Conservation (phyloP, 2,113 vertebrate genomes). For the Poicephalus gulielmi region DNA sequence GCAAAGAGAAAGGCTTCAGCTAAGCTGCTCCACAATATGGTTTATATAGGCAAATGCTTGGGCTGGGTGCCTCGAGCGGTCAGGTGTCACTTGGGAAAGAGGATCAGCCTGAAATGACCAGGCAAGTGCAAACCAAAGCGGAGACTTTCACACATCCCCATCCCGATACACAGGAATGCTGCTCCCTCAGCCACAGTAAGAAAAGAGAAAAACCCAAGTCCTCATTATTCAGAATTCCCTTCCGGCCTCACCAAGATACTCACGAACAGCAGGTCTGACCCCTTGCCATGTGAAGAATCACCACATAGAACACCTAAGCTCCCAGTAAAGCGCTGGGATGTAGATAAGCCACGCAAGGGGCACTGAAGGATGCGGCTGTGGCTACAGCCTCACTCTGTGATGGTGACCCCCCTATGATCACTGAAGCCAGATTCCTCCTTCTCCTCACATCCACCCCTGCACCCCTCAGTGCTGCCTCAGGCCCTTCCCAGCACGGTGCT, state of each 20-base stretch:
- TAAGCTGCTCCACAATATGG: background rate
- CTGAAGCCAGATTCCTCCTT: background rate
- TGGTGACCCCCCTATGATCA: accelerated
- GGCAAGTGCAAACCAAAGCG: background rate
- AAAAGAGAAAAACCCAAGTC: too few species aligned
- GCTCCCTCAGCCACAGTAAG: accelerated
- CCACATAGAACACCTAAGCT: accelerated
- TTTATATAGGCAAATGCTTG: background rate
- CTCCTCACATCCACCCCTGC: background rate
- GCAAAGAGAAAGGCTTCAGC: background rate
- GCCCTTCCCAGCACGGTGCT: background rate
- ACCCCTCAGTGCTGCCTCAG: background rate
- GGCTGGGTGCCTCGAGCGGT: background rate
- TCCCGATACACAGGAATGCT: accelerated
- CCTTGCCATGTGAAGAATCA: background rate
- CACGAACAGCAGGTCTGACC: background rate
- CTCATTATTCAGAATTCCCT: too few species aligned
- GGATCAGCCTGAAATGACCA: background rate
- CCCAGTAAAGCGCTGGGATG: accelerated
- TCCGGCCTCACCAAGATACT: accelerated
- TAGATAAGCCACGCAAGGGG: accelerated
- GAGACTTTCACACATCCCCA: background rate
- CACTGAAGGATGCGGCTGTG: accelerated
- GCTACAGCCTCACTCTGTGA: accelerated
- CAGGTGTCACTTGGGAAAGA: background rate